A percentile compares a stretch with the other conserved stretches of the same genome.
Conservation (phyloP, 2,797 vertebrate genomes). For the Aythya fuligula region DNA sequence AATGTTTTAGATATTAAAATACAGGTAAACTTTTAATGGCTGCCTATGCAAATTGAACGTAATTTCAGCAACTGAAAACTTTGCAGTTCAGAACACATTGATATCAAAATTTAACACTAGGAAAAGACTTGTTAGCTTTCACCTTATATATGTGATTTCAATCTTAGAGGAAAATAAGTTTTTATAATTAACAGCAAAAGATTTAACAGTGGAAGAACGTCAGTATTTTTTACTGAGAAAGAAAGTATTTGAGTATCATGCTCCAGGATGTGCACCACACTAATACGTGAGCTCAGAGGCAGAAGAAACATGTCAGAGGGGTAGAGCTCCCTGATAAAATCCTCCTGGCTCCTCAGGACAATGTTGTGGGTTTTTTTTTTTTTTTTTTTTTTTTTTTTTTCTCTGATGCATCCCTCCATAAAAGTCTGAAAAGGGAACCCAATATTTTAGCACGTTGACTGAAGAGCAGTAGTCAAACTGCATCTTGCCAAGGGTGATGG, state of each 20-base stretch:
- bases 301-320: background rate
- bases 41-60: background rate
- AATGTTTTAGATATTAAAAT: background rate
- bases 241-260: background rate
- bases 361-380: too few species aligned
- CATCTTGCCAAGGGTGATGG: background rate
- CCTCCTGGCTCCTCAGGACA: background rate
- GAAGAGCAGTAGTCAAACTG: background rate
- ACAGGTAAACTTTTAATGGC: background rate
- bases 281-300: background rate
- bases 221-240: background rate
- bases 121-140: background rate
- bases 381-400: background rate
- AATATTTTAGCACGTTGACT: background rate
- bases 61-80: background rate
- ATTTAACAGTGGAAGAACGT: background rate
- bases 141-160: background rate
- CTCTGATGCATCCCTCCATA: background rate
- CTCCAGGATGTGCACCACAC: background rate
- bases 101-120: background rate
- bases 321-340: background rate
- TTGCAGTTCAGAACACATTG: background rate
- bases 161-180: background rate
- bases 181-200: background rate
- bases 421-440: background rate